Percentiles rank a stretch among this genome's conserved stretches.
Conservation (phyloP, 2,113 vertebrate species). For the Sinosuthora webbiana region DNA sequence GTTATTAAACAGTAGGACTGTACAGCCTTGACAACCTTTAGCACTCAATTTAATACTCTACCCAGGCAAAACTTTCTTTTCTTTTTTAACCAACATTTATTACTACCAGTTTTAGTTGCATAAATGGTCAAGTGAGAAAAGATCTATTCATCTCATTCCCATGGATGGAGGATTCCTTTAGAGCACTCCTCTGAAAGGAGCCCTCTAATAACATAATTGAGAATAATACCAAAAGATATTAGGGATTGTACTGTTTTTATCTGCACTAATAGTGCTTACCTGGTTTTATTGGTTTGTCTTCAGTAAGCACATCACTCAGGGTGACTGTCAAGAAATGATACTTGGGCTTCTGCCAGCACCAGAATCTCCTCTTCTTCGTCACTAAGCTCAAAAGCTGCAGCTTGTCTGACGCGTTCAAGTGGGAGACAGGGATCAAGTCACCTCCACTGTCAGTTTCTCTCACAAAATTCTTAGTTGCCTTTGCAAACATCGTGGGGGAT, state of each 20-base stretch:
- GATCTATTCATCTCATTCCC: neutral
- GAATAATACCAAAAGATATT: neutral
- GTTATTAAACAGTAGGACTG: neutral
- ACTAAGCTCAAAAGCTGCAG: slow-evolving; percentile 82
- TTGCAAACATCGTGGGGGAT: slow-evolving; percentile 84
- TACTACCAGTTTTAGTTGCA: neutral
- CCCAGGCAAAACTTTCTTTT: neutral
- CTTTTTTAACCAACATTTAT: neutral
- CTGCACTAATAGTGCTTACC: slow-evolving; percentile 68
- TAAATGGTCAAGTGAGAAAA: neutral
- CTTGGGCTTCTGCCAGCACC: slow-evolving; percentile 90
- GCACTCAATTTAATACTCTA: neutral
- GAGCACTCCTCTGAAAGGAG: neutral
- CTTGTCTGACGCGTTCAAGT: slow-evolving; percentile 83
- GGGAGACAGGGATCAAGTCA: slow-evolving; percentile 81
- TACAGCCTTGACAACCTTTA: neutral
- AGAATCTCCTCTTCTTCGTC: slow-evolving; percentile 82
- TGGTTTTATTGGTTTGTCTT: slow-evolving; percentile 77
- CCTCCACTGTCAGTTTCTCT: slow-evolving; percentile 84
- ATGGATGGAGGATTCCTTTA: neutral
- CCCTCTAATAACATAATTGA: neutral
- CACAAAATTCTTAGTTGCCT: slow-evolving; percentile 88
- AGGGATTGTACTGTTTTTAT: neutral
- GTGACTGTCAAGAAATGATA: slow-evolving; percentile 83
- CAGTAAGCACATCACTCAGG: slow-evolving; percentile 83